These are phyloP conservation scores for Ptilorrhoa leucosticta DNA, from an alignment of 2,113 vertebrate genomes.

Conservation along the genomic window DNA sequence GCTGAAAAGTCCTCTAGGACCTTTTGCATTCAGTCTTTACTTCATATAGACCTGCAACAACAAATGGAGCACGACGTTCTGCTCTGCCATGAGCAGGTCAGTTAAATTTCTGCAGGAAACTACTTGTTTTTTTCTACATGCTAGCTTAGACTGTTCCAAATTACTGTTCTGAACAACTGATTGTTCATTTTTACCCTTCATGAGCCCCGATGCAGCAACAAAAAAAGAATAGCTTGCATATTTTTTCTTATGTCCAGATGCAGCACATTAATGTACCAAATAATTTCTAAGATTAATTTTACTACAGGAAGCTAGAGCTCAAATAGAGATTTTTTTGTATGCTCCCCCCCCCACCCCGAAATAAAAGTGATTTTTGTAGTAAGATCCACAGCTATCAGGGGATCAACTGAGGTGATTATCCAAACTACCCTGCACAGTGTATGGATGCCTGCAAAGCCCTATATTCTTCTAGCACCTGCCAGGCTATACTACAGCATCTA, in stretches of 20 bases:
- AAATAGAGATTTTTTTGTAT: neutral
- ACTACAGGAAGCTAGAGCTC: neutral
- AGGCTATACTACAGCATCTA: neutral
- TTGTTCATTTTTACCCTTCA: neutral
- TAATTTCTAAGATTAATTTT: neutral
- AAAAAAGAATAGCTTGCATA: neutral
- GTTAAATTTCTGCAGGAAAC: neutral
- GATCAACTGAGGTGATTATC: neutral
- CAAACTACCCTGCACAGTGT: neutral
- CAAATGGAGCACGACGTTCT: neutral
- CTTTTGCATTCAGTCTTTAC: neutral
- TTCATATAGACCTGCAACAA: neutral
- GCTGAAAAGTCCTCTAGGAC: neutral
- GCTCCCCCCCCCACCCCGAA: neutral
- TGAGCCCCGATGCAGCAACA: neutral
- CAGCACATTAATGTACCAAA: neutral
- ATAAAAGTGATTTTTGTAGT: neutral
- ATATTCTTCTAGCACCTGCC: neutral
- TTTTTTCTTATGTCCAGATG: neutral
- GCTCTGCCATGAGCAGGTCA: neutral
- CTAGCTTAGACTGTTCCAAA: neutral
- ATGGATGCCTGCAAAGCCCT: neutral
- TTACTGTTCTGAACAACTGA: neutral
- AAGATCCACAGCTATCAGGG: neutral
- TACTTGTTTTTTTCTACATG: fast-evolving